These are phyloP conservation scores for Onychomys torridus DNA, from an alignment of 2,797 vertebrate species.

Conservation along the genomic window DNA sequence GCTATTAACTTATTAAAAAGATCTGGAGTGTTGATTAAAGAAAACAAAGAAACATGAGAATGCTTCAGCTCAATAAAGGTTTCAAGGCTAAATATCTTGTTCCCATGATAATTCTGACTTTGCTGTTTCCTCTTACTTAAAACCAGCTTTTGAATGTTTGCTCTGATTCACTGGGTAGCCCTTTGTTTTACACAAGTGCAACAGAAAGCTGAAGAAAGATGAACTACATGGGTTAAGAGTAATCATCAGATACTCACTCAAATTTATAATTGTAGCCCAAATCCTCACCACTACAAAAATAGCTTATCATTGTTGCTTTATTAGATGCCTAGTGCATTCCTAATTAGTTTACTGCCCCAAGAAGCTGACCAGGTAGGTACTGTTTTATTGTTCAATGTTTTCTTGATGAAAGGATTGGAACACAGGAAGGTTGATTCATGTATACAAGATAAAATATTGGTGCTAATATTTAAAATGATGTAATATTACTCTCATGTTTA, in stretches of 20 bases:
- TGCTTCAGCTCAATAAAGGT: constrained; percentile 29
- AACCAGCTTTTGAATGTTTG: not conserved
- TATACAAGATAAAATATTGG: not conserved
- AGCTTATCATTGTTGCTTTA: not conserved
- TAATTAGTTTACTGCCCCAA: not conserved
- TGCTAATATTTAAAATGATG: not conserved
- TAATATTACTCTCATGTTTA: not conserved
- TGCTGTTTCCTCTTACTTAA: not conserved
- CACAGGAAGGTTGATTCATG: not conserved
- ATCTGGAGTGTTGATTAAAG: constrained; percentile 54
- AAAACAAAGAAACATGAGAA: not conserved
- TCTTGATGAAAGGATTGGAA: not conserved
- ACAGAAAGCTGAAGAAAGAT: not conserved
- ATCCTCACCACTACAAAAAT: not conserved
- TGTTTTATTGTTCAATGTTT: constrained; percentile 3
- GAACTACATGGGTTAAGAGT: not conserved
- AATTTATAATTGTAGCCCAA: not conserved
- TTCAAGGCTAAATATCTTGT: constrained; percentile 19
- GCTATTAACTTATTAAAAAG: constrained; percentile 55
- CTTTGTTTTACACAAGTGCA: not conserved
- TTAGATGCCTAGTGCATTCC: not conserved
- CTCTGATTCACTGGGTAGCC: not conserved
- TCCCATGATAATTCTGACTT: not conserved
- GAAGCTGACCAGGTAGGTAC: not conserved
- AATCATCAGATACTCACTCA: not conserved